A percentile compares a stretch with the other conserved stretches of the same genome.
These are phyloP conservation scores for Himalopsyche tibetana DNA, from an alignment of 2,888 invertebrate species.

Conservation along the genomic window DNA sequence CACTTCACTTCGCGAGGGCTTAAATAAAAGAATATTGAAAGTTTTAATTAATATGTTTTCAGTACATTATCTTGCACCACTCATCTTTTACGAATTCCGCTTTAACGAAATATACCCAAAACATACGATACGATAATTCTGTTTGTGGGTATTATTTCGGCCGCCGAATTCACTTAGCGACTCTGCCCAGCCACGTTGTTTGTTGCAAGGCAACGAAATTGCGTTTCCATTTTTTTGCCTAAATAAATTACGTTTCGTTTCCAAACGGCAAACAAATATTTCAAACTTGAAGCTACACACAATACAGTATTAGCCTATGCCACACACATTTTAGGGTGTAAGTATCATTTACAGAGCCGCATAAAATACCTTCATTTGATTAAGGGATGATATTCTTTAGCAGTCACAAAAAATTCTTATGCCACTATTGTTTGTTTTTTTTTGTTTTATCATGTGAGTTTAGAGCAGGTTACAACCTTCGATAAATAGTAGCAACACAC, in stretches of 20 bases:
- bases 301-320: background rate
- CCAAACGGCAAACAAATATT: slow-evolving; percentile 46
- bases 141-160: slow-evolving; percentile 16
- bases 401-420: background rate
- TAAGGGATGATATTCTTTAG: background rate
- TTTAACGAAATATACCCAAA: slow-evolving; percentile 24
- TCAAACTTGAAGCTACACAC: background rate
- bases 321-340: background rate
- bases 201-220: slow-evolving; percentile 37
- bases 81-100: background rate
- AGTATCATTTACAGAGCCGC: slow-evolving; percentile 22
- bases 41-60: no score
- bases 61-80: no score
- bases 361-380: background rate
- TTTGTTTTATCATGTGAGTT: no score
- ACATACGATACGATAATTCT: slow-evolving; percentile 33
- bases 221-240: slow-evolving; percentile 36
- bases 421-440: no score
- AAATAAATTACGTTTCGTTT: slow-evolving; percentile 26
- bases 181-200: slow-evolving; percentile 13
- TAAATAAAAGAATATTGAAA: no score
- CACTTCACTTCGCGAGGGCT: no score
- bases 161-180: slow-evolving; percentile 36
- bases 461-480: no score
- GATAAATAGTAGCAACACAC: no score